Conservation (phyloP, 2,797 vertebrate genomes). For the Neopelma chrysocephalum region DNA sequence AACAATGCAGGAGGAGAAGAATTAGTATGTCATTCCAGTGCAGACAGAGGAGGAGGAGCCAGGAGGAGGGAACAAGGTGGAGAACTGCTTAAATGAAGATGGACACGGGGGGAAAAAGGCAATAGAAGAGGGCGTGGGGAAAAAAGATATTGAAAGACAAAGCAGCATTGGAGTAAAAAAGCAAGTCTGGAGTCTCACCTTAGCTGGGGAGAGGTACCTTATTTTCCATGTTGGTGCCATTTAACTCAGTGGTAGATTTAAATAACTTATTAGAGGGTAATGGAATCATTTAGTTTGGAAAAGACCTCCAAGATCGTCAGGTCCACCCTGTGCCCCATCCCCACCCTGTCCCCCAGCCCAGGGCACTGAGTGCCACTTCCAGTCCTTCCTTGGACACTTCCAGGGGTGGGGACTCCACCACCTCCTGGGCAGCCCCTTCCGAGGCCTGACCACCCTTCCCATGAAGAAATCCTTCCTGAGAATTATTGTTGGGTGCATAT, state of each 20-base stretch:
- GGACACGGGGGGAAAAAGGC: not conserved
- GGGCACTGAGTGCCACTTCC: not conserved
- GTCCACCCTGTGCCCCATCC: rapidly evolving
- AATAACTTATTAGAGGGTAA: not conserved
- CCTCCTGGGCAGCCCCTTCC: not conserved
- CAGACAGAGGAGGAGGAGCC: not conserved
- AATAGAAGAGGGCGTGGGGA: not conserved
- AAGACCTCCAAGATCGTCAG: rapidly evolving
- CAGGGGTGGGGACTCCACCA: not conserved
- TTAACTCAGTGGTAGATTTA: not conserved
- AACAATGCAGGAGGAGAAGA: not conserved
- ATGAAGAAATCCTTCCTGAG: not conserved
- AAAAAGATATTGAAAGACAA: not conserved
- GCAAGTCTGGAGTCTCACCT: not conserved
- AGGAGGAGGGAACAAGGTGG: not conserved
- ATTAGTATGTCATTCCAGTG: not conserved
- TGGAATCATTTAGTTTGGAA: not conserved
- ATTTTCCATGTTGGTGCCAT: not conserved
- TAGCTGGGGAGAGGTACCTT: not conserved
- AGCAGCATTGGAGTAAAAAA: not conserved
- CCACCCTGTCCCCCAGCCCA: not conserved
- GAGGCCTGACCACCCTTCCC: not conserved
- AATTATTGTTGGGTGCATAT: not conserved
- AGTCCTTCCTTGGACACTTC: not conserved
- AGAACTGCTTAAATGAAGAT: not conserved